phyloP scores from a whole-genome alignment of 1,140 invertebrate genomes.

The Drosophila malerkotliana region DNA sequence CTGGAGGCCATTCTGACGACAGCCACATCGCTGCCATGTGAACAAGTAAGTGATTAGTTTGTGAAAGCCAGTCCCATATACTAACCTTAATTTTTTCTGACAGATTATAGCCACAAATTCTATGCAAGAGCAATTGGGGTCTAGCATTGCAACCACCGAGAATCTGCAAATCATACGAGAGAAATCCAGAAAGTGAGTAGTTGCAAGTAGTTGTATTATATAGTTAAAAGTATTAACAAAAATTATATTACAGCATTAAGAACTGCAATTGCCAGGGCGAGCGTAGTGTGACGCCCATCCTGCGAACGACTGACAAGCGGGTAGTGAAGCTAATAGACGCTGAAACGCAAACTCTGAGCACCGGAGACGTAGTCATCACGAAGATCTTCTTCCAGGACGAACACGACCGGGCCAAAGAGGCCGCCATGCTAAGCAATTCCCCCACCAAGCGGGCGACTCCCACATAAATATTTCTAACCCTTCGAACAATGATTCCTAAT shows the following conservation, averaged over 20 bases:
- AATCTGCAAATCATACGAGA: conserved; percentile 80
- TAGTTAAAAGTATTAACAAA: neutral
- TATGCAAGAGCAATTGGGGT: conserved; percentile 78
- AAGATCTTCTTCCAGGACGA: conserved; percentile 93
- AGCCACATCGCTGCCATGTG: conserved; percentile 87
- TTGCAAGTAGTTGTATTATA: too few relatives aligned
- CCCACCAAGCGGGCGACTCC: conserved; percentile 73
- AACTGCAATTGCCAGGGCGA: conserved; percentile 82
- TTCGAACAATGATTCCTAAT: conserved; percentile 67
- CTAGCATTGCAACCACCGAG: conserved; percentile 77
- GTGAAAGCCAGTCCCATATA: neutral
- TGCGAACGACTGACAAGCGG: conserved; percentile 54
- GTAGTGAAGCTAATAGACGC: conserved; percentile 82
- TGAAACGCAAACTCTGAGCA: conserved; percentile 93
- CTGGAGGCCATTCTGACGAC: conserved; percentile 93
- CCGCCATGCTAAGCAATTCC: conserved; percentile 83
- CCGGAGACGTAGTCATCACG: conserved; percentile 96
- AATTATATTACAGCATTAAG: conserved; percentile 56
- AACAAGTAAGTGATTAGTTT: conserved; percentile 60
- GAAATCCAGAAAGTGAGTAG: conserved; percentile 76
- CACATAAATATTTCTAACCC: conserved; percentile 43
- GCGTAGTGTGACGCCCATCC: conserved; percentile 70
- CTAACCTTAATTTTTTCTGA: neutral
- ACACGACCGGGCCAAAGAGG: conserved; percentile 85
- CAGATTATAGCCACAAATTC: conserved; percentile 79